Percentiles rank a stretch among this genome's conserved stretches.
Evolutionary conservation across 2,888 invertebrate genomes (phyloP).

Genomic region (Caenorhabditis macrosperma): DNA sequence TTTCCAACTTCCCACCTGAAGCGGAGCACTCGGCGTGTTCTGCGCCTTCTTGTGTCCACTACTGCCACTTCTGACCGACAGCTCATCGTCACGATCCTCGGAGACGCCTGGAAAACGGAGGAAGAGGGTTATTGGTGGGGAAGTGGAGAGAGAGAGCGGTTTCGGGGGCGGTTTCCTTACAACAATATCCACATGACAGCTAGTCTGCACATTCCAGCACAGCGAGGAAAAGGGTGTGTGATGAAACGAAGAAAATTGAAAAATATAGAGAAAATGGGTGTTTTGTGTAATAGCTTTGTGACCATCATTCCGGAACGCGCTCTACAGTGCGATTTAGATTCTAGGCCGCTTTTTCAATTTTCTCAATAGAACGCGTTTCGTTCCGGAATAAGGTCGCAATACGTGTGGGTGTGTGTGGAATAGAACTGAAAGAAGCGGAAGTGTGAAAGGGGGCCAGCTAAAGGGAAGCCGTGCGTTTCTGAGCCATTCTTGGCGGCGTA

Average conservation of each 20-base stretch:
- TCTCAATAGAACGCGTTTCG: too few relatives aligned
- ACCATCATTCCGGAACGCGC: too few relatives aligned
- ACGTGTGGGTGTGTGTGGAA: too few relatives aligned
- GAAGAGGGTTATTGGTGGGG: not conserved
- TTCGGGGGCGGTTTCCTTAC: not conserved
- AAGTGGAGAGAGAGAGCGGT: not conserved
- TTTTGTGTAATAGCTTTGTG: too few relatives aligned
- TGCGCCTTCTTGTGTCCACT: constrained; percentile 65
- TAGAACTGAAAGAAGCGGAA: too few relatives aligned
- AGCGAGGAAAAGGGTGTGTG: not conserved
- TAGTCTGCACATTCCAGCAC: not conserved
- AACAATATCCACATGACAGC: not conserved
- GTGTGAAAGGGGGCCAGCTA: too few relatives aligned
- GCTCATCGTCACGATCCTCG: constrained; percentile 62
- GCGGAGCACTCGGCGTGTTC: constrained; percentile 75
- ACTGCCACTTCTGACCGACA: constrained; percentile 47
- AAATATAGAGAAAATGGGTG: not conserved
- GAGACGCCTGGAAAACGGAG: constrained; percentile 52
- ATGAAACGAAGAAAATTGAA: not conserved
- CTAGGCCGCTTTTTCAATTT: too few relatives aligned
- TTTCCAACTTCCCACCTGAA: constrained; percentile 69
- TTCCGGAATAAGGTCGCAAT: too few relatives aligned
- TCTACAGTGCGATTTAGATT: too few relatives aligned
- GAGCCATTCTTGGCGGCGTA: too few relatives aligned
- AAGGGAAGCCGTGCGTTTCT: too few relatives aligned